Conservation (phyloP, 2,113 vertebrate genomes). For the Colinus virginianus region DNA sequence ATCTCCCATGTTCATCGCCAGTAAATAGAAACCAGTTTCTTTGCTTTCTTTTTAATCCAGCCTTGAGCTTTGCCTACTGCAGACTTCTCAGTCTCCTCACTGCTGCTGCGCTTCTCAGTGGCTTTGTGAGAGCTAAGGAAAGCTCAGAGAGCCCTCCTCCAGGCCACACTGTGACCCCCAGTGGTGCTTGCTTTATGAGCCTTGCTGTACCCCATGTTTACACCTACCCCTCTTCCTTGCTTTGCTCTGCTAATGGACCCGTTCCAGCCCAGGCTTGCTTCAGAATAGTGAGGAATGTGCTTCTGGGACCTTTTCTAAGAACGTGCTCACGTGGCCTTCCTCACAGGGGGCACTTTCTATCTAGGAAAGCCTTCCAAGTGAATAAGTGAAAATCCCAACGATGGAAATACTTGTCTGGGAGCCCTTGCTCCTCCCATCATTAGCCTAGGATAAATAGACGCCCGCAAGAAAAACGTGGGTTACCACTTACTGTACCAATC, state of each 20-base stretch:
- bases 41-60: not conserved
- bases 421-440: not conserved
- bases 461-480: not conserved
- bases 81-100: not conserved
- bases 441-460: not conserved
- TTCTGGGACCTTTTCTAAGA: not conserved
- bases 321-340: not conserved
- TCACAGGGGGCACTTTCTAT: not conserved
- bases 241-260: not conserved
- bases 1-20: not conserved
- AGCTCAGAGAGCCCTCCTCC: not conserved
- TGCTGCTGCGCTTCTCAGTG: not conserved
- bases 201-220: not conserved
- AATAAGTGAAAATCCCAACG: not conserved
- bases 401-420: not conserved
- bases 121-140: not conserved
- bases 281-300: not conserved
- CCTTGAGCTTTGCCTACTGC: not conserved
- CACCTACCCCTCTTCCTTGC: not conserved
- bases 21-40: not conserved
- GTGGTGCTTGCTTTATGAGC: not conserved
- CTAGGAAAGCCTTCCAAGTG: constrained; percentile 5
- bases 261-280: not conserved
- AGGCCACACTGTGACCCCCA: not conserved
- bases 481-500: not conserved